Evolutionary conservation across 2,888 invertebrate species (phyloP).

Genomic region (Netelia inedita): DNA sequence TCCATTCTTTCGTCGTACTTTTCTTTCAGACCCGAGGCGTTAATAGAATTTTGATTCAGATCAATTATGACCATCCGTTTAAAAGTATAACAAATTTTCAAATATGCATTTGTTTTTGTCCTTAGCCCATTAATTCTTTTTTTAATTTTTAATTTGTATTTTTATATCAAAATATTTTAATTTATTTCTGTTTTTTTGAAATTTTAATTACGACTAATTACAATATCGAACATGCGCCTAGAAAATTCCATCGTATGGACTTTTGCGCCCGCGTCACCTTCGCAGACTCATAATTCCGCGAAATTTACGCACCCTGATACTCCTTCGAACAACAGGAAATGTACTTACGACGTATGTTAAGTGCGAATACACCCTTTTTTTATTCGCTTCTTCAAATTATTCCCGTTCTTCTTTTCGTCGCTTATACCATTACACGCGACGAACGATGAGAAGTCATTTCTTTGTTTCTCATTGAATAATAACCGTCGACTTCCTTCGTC

Average conservation of each 20-base stretch:
- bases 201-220: neutral
- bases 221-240: neutral
- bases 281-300: constrained; percentile 35
- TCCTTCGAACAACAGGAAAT: constrained; percentile 30
- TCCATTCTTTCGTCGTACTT: constrained; percentile 13
- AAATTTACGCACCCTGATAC: constrained; percentile 39
- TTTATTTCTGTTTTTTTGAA: no score
- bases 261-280: constrained; percentile 21
- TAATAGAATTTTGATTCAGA: constrained; percentile 11
- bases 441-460: constrained; percentile 15
- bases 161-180: no score
- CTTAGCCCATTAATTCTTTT: no score
- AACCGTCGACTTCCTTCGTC: constrained; percentile 33
- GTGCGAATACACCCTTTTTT: constrained; percentile 35
- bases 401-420: neutral
- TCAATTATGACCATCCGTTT: constrained; percentile 13
- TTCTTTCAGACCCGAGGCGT: neutral
- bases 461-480: constrained; percentile 46
- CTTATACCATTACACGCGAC: neutral
- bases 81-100: neutral
- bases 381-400: neutral
- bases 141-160: no score
- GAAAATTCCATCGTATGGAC: neutral
- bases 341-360: constrained; percentile 34
- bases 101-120: neutral